Percentiles rank a stretch among this genome's conserved stretches.
phyloP scores from a whole-genome alignment of 2,888 invertebrate species.

The Acronicta psi region DNA sequence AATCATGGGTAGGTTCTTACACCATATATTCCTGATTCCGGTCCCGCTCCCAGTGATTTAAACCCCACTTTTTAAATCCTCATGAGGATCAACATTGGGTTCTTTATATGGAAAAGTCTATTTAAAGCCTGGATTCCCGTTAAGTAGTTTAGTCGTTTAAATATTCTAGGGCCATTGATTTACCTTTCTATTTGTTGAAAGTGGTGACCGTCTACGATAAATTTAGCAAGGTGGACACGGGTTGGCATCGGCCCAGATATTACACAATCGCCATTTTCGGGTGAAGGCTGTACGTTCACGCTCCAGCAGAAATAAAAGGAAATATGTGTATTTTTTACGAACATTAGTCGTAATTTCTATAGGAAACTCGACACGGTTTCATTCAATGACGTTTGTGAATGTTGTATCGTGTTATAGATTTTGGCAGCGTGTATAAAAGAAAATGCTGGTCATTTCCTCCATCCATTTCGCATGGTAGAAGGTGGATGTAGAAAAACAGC shows the following conservation, averaged over 20 bases:
- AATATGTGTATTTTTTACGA: conserved; percentile 40
- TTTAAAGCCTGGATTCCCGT: background rate
- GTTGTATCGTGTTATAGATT: conserved; percentile 35
- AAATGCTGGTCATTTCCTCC: conserved; percentile 38
- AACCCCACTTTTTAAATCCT: too few species aligned
- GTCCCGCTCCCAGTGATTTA: too few species aligned
- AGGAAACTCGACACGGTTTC: conserved; percentile 40
- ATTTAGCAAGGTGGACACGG: conserved; percentile 11
- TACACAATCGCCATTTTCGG: conserved; percentile 43
- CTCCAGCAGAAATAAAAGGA: conserved; percentile 43
- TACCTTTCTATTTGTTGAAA: conserved; percentile 26
- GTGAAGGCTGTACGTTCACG: conserved; percentile 42
- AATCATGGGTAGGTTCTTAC: too few species aligned
- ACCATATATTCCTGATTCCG: too few species aligned
- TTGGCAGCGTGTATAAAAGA: conserved; percentile 18
- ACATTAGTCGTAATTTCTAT: conserved; percentile 41
- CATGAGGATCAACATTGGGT: too few species aligned
- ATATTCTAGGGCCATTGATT: conserved; percentile 6
- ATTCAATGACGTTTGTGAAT: conserved; percentile 38
- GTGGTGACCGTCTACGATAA: conserved; percentile 15
- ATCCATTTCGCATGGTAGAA: conserved; percentile 3
- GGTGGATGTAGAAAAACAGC: too few species aligned
- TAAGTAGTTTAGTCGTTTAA: background rate
- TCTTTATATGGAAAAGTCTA: too few species aligned
- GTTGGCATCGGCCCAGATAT: conserved; percentile 47